Conservation (phyloP, 2,888 invertebrate species). For the Ectropis crepuscularia region DNA sequence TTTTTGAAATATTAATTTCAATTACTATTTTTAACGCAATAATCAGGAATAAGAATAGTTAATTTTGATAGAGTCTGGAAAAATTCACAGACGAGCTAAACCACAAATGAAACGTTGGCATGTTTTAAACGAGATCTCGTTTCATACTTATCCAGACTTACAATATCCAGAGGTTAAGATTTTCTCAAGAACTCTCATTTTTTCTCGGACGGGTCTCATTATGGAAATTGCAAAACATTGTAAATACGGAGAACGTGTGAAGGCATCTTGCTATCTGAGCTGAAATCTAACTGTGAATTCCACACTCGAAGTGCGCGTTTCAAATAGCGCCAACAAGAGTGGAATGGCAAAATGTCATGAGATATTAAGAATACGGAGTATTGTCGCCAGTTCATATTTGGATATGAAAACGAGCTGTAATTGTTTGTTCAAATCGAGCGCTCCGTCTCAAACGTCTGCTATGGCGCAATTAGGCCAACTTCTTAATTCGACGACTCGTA, state of each 20-base stretch:
- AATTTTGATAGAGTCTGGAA: neutral
- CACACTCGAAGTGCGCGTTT: constrained; percentile 37
- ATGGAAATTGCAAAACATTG: constrained; percentile 40
- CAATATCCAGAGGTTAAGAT: constrained; percentile 33
- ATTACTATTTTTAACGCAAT: no score
- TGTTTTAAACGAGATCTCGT: constrained; percentile 22
- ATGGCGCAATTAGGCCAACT: constrained; percentile 66
- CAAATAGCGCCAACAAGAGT: constrained; percentile 38
- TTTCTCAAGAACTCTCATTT: constrained; percentile 42
- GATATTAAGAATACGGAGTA: constrained; percentile 34
- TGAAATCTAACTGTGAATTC: constrained; percentile 40
- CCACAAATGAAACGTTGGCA: constrained; percentile 16
- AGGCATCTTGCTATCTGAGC: constrained; percentile 42
- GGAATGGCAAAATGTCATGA: constrained; percentile 39
- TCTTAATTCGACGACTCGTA: constrained; percentile 71
- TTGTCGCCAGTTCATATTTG: constrained; percentile 43
- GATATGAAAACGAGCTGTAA: constrained; percentile 50
- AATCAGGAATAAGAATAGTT: no score
- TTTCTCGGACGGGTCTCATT: constrained; percentile 39
- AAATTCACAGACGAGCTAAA: constrained; percentile 7
- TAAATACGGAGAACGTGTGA: constrained; percentile 38
- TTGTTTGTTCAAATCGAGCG: constrained; percentile 58
- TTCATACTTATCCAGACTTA: constrained; percentile 27
- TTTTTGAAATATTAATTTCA: no score
- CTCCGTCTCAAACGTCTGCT: constrained; percentile 43